phyloP scores from a whole-genome alignment of 2,797 vertebrate genomes.

The Apogon talboti region DNA sequence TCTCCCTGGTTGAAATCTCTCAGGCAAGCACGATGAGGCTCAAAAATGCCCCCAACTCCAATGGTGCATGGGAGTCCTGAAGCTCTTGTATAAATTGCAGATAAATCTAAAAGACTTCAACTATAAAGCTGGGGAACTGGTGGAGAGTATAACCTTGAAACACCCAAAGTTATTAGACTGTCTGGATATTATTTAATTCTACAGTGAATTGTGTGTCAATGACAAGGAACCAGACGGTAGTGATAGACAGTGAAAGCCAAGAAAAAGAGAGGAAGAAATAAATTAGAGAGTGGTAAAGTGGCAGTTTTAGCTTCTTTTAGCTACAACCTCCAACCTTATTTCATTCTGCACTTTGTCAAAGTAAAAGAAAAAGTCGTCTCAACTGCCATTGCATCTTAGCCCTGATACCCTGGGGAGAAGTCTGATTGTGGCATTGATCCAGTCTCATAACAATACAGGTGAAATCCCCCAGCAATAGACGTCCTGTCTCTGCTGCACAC shows the following conservation, averaged over 20 bases:
- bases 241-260: not conserved
- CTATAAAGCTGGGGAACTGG: constrained; percentile 49
- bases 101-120: constrained; percentile 60
- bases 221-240: constrained; percentile 28
- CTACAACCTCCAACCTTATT: constrained; percentile 56
- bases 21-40: constrained; percentile 55
- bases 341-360: constrained; percentile 60
- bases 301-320: constrained; percentile 48
- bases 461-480: constrained; percentile 71
- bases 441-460: constrained; percentile 74
- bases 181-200: constrained; percentile 55
- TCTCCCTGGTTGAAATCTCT: constrained; percentile 53
- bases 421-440: constrained; percentile 76
- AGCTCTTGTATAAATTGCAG: constrained; percentile 59
- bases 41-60: constrained; percentile 49
- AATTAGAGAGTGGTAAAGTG: constrained; percentile 42
- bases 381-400: constrained; percentile 58
- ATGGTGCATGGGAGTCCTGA: constrained; percentile 47
- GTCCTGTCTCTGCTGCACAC: constrained; percentile 64
- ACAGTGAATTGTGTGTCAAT: constrained; percentile 28
- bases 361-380: constrained; percentile 67
- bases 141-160: constrained; percentile 53
- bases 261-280: constrained; percentile 24
- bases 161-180: constrained; percentile 58
- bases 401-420: constrained; percentile 55